phyloP scores from a whole-genome alignment of 2,113 vertebrate genomes.

The Ovibos moschatus region DNA sequence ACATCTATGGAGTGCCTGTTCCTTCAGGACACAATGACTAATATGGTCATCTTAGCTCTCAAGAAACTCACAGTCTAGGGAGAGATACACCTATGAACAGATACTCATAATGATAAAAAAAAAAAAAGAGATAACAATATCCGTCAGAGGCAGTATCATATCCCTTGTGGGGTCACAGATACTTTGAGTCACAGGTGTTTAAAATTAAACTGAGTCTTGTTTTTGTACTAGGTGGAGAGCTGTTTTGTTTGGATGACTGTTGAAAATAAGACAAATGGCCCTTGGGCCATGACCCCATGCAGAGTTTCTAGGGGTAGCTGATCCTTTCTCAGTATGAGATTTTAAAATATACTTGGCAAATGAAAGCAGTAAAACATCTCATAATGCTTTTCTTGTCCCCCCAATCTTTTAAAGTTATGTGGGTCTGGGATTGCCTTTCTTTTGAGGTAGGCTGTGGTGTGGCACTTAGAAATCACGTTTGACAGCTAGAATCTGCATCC shows the following conservation, averaged over 20 bases:
- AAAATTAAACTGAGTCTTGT: not conserved
- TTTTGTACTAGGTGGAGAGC: not conserved
- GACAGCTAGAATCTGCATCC: not conserved
- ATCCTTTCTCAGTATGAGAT: not conserved
- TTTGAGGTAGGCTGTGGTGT: not conserved
- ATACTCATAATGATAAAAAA: not conserved
- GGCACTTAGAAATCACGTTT: not conserved
- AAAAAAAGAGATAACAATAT: not conserved
- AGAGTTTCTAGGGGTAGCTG: not conserved
- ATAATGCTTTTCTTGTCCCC: not conserved
- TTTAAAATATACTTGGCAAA: constrained; percentile 1
- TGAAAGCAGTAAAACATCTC: not conserved
- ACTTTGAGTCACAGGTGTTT: not conserved
- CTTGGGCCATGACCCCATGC: not conserved
- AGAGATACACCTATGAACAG: not conserved
- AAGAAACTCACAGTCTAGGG: not conserved
- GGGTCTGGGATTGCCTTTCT: not conserved
- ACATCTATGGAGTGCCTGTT: not conserved
- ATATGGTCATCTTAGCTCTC: not conserved
- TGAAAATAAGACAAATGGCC: not conserved
- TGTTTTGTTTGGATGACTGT: not conserved
- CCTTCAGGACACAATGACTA: not conserved
- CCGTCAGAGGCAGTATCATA: not conserved
- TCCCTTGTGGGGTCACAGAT: not conserved
- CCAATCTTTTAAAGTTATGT: not conserved